Conservation (phyloP, 2,888 invertebrate species). For the Meteorus cinctellus region DNA sequence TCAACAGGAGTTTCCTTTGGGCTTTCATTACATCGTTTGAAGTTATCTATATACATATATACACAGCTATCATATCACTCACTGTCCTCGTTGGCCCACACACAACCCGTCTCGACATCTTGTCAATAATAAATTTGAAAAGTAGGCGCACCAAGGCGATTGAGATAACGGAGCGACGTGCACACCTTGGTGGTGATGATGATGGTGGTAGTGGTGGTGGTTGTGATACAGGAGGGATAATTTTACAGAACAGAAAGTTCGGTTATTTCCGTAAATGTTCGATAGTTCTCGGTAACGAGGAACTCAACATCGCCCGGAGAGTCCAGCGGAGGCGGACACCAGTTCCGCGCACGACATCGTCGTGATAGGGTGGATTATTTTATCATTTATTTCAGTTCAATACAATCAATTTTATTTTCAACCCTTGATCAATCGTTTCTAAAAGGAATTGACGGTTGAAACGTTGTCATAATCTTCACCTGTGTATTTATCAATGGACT, state of each 20-base stretch:
- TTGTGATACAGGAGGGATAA: constrained; percentile 35
- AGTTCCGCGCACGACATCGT: constrained; percentile 63
- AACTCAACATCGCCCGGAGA: constrained; percentile 56
- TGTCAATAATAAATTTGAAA: constrained; percentile 36
- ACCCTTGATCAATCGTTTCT: not conserved
- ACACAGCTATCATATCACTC: not conserved
- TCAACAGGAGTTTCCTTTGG: constrained; percentile 2
- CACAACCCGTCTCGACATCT: constrained; percentile 6
- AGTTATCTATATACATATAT: too few species aligned
- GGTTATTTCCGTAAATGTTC: constrained; percentile 45
- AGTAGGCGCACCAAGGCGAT: constrained; percentile 24
- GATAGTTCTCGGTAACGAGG: constrained; percentile 36
- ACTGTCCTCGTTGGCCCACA: not conserved
- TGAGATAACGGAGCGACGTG: constrained; percentile 9
- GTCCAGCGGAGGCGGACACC: constrained; percentile 45
- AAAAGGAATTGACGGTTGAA: too few species aligned
- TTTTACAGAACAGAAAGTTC: constrained; percentile 35
- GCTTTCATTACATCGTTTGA: too few species aligned
- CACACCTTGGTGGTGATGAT: constrained; percentile 9
- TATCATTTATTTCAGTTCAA: not conserved
- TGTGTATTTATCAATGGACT: not conserved
- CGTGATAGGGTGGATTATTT: constrained; percentile 43
- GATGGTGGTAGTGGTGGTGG: not conserved
- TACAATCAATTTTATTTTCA: not conserved
- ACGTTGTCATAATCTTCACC: too few species aligned